Conservation (phyloP, 2,113 vertebrate species). For the Sylvia atricapilla region DNA sequence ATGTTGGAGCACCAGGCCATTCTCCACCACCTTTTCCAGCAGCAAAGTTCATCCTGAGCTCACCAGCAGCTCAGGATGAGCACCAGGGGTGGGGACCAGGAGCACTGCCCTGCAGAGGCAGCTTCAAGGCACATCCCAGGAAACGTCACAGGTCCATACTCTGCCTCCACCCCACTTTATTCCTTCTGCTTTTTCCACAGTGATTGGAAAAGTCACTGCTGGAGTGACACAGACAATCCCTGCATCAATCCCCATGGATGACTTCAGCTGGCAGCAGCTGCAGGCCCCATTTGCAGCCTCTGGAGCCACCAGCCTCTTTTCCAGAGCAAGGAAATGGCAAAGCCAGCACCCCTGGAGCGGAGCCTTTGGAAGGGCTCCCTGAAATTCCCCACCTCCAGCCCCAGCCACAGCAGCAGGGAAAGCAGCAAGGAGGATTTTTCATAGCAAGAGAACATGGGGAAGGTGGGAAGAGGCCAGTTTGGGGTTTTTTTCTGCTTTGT, state of each 20-base stretch:
- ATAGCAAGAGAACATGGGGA: neutral
- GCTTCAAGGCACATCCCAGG: neutral
- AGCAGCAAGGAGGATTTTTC: neutral
- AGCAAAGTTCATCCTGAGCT: neutral
- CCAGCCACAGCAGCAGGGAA: neutral
- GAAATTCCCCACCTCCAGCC: neutral
- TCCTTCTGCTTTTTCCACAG: neutral
- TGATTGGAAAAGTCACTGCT: neutral
- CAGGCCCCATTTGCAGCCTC: neutral
- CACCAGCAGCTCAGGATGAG: neutral
- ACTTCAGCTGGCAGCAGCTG: neutral
- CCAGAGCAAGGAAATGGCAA: neutral
- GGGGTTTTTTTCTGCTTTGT: neutral
- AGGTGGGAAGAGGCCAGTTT: neutral
- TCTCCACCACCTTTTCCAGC: neutral
- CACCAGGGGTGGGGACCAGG: neutral
- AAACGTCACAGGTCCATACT: accelerated
- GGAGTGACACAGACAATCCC: accelerated
- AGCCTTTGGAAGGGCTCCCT: neutral
- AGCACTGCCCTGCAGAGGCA: neutral
- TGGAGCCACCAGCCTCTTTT: neutral
- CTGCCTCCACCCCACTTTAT: accelerated
- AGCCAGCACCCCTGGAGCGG: accelerated
- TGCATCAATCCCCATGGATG: neutral
- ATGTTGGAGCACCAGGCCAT: neutral